phyloP scores from a whole-genome alignment of 2,888 invertebrate species.

The Drosophila melanosoma region DNA sequence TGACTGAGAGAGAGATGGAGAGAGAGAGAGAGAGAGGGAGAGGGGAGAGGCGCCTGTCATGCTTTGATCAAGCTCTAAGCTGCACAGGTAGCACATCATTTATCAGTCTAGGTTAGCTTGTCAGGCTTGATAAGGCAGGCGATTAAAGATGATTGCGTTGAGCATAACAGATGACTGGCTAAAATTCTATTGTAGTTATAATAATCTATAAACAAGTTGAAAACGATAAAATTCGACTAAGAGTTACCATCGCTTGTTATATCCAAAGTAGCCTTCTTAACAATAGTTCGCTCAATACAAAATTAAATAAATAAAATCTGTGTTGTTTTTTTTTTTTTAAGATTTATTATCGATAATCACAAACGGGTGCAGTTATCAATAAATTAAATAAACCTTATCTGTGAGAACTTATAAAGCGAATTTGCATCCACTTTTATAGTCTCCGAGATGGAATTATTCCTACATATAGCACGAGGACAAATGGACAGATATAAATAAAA shows the following conservation, averaged over 20 bases:
- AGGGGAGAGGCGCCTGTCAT: conserved; percentile 19
- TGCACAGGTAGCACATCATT: conserved; percentile 56
- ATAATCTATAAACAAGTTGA: not conserved
- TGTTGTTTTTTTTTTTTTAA: not conserved
- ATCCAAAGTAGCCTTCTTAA: not conserved
- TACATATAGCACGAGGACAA: too few relatives aligned
- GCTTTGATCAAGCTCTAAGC: conserved; percentile 55
- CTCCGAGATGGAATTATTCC: not conserved
- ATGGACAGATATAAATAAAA: not conserved
- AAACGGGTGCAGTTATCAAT: not conserved
- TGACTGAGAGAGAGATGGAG: conserved; percentile 13
- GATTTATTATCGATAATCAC: not conserved
- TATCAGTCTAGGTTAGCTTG: conserved; percentile 51
- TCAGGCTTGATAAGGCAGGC: conserved; percentile 15
- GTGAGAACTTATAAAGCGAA: not conserved
- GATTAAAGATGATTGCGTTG: conserved; percentile 18
- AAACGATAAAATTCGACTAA: not conserved
- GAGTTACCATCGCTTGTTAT: not conserved
- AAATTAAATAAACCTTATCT: not conserved
- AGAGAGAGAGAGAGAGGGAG: not conserved
- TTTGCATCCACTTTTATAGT: not conserved
- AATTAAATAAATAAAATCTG: too few relatives aligned
- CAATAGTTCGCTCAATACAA: not conserved
- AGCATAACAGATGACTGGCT: conserved; percentile 4
- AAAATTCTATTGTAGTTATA: conserved; percentile 1